Evolutionary conservation across 2,113 vertebrate species (phyloP).

Genomic region (Xenotilapia leptura): DNA sequence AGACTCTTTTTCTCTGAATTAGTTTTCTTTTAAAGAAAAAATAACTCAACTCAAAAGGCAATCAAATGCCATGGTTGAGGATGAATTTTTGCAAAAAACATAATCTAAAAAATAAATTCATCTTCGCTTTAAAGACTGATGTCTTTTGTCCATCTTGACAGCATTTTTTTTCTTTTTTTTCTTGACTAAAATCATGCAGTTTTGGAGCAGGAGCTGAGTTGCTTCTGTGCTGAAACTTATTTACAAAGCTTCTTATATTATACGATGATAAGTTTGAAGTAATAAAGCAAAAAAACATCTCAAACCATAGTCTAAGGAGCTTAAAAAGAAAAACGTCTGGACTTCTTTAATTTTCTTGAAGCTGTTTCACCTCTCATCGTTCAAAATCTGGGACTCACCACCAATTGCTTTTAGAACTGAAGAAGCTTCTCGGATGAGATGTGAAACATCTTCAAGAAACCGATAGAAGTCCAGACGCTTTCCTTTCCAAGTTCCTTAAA

Average conservation of each 20-base stretch:
- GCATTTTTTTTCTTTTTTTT: neutral
- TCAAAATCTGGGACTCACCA: neutral
- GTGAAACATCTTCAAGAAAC: neutral
- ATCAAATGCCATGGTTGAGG: neutral
- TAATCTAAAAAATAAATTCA: neutral
- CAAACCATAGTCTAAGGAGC: neutral
- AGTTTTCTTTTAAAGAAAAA: neutral
- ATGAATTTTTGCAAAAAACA: neutral
- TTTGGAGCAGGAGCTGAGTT: neutral
- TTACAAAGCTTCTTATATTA: neutral
- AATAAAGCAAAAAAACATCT: neutral
- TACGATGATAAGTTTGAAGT: neutral
- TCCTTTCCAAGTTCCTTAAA: neutral
- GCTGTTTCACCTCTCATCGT: neutral
- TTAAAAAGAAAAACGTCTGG: neutral
- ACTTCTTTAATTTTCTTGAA: neutral
- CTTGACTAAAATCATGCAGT: neutral
- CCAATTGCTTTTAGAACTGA: neutral
- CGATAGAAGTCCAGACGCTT: neutral
- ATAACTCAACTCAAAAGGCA: neutral
- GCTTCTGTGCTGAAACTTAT: neutral
- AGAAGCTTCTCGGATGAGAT: neutral
- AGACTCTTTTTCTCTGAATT: neutral
- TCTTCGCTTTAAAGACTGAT: neutral
- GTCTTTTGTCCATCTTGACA: neutral